phyloP scores from a whole-genome alignment of 2,888 invertebrate genomes.

The Drosophila nr. medialis region DNA sequence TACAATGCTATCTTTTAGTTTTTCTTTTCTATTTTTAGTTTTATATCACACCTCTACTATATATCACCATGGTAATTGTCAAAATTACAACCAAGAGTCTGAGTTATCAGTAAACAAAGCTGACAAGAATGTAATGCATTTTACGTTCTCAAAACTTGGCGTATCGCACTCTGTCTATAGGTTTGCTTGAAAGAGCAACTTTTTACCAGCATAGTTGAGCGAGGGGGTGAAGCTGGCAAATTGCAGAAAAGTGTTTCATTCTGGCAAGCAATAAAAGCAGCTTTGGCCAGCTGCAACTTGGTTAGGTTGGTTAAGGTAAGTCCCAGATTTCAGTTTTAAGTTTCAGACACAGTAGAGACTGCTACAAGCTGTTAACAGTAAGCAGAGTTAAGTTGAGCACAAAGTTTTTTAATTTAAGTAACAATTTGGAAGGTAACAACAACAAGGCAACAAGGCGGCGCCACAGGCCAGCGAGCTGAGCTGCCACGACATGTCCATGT shows the following conservation, averaged over 20 bases:
- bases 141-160: constrained; percentile 16
- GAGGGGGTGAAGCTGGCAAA: constrained; percentile 19
- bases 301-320: constrained; percentile 22
- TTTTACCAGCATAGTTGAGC: background rate
- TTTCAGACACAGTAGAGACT: background rate
- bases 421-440: constrained; percentile 46
- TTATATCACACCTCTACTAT: background rate
- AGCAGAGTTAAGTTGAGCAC: constrained; percentile 35
- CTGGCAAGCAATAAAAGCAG: constrained; percentile 52
- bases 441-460: background rate
- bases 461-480: constrained; percentile 3
- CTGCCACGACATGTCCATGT: background rate
- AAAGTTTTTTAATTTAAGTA: constrained; percentile 72
- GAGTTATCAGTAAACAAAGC: background rate
- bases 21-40: background rate
- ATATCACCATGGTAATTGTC: background rate
- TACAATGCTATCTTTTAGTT: background rate
- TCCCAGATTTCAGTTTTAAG: background rate
- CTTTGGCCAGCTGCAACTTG: constrained; percentile 33
- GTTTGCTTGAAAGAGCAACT: constrained; percentile 11
- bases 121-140: constrained; percentile 14
- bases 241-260: constrained; percentile 55
- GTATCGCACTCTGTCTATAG: constrained; percentile 4
- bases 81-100: background rate
- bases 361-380: constrained; percentile 35